A percentile compares a stretch with the other conserved stretches of the same genome.
phyloP scores from a whole-genome alignment of 2,113 vertebrate genomes.

The Raja brachyura region DNA sequence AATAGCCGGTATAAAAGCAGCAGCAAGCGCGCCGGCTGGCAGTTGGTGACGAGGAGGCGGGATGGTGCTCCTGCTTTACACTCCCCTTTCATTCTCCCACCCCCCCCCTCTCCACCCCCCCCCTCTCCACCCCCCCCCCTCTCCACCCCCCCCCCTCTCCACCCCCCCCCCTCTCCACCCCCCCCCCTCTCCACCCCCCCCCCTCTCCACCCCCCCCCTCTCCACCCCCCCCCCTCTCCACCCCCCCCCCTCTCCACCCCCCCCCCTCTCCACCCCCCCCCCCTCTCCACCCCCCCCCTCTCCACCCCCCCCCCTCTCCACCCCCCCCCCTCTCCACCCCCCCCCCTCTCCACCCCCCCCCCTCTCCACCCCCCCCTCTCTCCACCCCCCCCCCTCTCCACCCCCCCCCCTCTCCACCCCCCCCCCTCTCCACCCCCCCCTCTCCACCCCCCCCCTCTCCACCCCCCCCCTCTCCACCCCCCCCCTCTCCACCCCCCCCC shows the following conservation, averaged over 20 bases:
- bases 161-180: not conserved
- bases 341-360: no score
- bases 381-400: not conserved
- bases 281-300: not conserved
- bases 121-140: not conserved
- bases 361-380: not conserved
- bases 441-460: not conserved
- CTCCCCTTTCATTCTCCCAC: no score
- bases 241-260: not conserved
- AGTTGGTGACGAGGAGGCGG: no score
- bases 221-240: not conserved
- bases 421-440: not conserved
- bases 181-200: no score
- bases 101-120: not conserved
- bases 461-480: not conserved
- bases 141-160: not conserved
- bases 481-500: not conserved
- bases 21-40: no score
- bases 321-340: not conserved
- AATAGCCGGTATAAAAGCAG: no score
- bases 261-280: not conserved
- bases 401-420: not conserved
- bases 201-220: not conserved
- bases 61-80: no score
- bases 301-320: not conserved